Percentiles rank a stretch among this genome's conserved stretches.
Conservation (phyloP, 2,888 invertebrate genomes). For the Pedicia rivosa region DNA sequence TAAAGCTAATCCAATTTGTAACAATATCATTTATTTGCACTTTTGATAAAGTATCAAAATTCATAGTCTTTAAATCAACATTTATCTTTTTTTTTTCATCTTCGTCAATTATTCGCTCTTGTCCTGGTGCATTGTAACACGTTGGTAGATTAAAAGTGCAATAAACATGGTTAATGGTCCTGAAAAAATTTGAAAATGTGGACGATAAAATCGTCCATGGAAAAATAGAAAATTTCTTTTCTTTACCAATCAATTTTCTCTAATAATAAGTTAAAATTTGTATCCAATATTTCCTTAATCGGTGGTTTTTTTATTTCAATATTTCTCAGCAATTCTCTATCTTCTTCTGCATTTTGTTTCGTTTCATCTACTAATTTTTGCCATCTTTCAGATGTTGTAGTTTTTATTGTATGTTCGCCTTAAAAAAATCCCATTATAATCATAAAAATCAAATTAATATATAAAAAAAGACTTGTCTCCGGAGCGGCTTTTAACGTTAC, state of each 20-base stretch:
- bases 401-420: constrained; percentile 19
- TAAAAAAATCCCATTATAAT: no score
- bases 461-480: no score
- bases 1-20: constrained; percentile 34
- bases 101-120: constrained; percentile 26
- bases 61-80: constrained; percentile 22
- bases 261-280: constrained; percentile 35
- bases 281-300: constrained; percentile 20
- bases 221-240: neutral
- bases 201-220: neutral
- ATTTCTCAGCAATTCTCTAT: constrained; percentile 18
- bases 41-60: constrained; percentile 24
- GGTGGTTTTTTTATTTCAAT: constrained; percentile 19
- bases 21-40: constrained; percentile 35
- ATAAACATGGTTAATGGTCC: constrained; percentile 25
- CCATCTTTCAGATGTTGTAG: constrained; percentile 41
- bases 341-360: constrained; percentile 32
- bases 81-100: constrained; percentile 24
- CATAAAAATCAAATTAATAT: no score
- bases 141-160: constrained; percentile 29
- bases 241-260: constrained; percentile 32
- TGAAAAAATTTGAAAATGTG: constrained; percentile 2
- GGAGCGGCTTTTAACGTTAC: constrained; percentile 24
- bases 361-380: constrained; percentile 33
- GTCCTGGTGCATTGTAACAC: constrained; percentile 25